Evolutionary conservation across 2,113 vertebrate genomes (phyloP).

Genomic region (Verasper variegatus): DNA sequence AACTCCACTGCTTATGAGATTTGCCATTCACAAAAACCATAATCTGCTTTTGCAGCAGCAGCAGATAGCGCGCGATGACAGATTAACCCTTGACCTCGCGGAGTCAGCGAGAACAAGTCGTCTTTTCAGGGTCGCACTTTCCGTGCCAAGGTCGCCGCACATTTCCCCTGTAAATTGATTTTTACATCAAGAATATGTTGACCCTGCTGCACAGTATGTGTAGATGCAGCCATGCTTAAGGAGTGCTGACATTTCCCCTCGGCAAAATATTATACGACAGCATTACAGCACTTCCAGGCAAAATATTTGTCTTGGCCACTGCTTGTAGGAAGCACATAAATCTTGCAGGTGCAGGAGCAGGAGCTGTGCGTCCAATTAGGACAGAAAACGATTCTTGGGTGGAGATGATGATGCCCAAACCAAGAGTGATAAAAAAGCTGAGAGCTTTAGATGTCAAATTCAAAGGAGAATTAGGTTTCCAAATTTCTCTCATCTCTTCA

Average conservation of each 20-base stretch:
- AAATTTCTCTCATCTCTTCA: slow-evolving; percentile 28
- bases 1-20: slow-evolving; percentile 40
- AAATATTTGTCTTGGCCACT: slow-evolving; percentile 21
- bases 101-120: slow-evolving; percentile 8
- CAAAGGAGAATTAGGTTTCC: slow-evolving; percentile 13
- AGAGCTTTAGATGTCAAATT: slow-evolving; percentile 29
- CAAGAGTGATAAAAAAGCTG: slow-evolving; percentile 18
- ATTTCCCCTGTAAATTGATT: not conserved
- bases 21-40: slow-evolving; percentile 21
- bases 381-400: not conserved
- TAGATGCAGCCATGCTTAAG: not conserved
- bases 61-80: not conserved
- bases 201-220: not conserved
- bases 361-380: slow-evolving; percentile 30
- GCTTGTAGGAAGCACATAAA: slow-evolving; percentile 26
- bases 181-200: not conserved
- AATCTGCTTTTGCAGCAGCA: slow-evolving; percentile 60
- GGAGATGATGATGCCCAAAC: slow-evolving; percentile 1
- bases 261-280: slow-evolving; percentile 16
- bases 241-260: not conserved
- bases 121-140: slow-evolving; percentile 29
- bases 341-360: slow-evolving; percentile 24
- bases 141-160: not conserved
- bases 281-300: not conserved
- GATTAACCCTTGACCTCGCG: slow-evolving; percentile 52